Base-by-base conservation (phyloP, 2,797 vertebrate genomes). In the Falco rusticolus region DNA sequence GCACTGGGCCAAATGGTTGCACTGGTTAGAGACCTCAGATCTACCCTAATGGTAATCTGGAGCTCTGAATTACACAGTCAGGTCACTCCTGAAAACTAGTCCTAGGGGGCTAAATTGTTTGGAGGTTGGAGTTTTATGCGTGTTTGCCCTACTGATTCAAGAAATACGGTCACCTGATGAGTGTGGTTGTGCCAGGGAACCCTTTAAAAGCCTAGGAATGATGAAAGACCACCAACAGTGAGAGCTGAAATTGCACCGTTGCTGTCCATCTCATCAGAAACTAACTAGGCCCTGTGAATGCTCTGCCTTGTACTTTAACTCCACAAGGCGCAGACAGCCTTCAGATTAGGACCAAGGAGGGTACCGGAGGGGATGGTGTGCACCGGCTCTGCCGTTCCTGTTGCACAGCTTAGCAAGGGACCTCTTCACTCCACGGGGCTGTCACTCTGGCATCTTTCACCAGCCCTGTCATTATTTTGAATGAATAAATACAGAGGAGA, bases 401-500 rank as follows among this genome's bases (percentile, higher is more conserved):
- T 33, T 68, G 68, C 24, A 37, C 1, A 2, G 17, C 50, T 59
- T 63, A 47, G 45, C 4, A 17, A 82, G 75, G 72, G 60, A 95
- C 60, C 53, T 81, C 76, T 69, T 65, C 75, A 41, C 60, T 83
- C 80, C 76, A 71, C 1, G 2, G 34, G 41, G 50, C 9, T 94
- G 74, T 80, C 86, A 68, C 69, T 87, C 85, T 0, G 0, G 63
- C 51, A 20, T 87, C 84, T 95, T 92, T 87, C 9, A 0, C 60
- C 72, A 69, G 53, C 45, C 37, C 53, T 90, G 92, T 90, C 92
- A 70, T 83, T 95, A 96, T 92, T 95, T 89, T 94, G 92, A 91
- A 89, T 95, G 87, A 94, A 95, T 93, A 95, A 96, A 95, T 83
- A 92, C 85, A 68, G 53, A 57, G 90, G 78, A 95, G 95, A 77